phyloP scores from a whole-genome alignment of 2,888 invertebrate genomes.

The Neuroscelio doddi region DNA sequence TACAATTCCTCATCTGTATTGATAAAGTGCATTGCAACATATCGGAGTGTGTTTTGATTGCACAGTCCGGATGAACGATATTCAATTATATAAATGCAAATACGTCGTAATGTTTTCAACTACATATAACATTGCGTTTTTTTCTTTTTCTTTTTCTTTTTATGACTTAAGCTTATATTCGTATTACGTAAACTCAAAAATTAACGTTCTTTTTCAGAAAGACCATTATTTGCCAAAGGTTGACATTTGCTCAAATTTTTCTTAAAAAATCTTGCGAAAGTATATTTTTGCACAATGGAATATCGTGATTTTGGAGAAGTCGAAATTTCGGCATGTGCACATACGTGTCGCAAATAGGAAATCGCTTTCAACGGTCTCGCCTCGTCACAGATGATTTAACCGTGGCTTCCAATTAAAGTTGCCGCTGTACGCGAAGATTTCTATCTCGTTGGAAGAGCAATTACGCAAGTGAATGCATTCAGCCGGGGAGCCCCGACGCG shows the following conservation, averaged over 20 bases:
- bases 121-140: no score
- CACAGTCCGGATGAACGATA: no score
- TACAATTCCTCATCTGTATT: neutral
- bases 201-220: neutral
- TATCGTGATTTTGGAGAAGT: slow-evolving; percentile 12
- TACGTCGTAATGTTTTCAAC: no score
- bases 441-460: slow-evolving; percentile 31
- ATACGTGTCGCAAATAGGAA: slow-evolving; percentile 17
- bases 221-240: no score
- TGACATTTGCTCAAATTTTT: no score
- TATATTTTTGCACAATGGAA: slow-evolving; percentile 7
- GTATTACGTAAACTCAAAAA: neutral
- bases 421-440: slow-evolving; percentile 34
- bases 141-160: no score
- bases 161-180: no score
- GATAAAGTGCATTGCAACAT: neutral
- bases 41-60: neutral
- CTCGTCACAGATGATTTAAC: slow-evolving; percentile 39
- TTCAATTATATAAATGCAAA: no score
- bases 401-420: slow-evolving; percentile 41
- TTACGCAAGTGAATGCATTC: slow-evolving; percentile 40
- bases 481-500: slow-evolving; percentile 18
- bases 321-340: slow-evolving; percentile 15
- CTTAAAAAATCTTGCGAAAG: slow-evolving; percentile 3
- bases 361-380: slow-evolving; percentile 29